Evolutionary conservation across 2,797 vertebrate genomes (phyloP), one percentile per base, ranked within the genome.

Genomic region (Myotis daubentonii): DNA sequence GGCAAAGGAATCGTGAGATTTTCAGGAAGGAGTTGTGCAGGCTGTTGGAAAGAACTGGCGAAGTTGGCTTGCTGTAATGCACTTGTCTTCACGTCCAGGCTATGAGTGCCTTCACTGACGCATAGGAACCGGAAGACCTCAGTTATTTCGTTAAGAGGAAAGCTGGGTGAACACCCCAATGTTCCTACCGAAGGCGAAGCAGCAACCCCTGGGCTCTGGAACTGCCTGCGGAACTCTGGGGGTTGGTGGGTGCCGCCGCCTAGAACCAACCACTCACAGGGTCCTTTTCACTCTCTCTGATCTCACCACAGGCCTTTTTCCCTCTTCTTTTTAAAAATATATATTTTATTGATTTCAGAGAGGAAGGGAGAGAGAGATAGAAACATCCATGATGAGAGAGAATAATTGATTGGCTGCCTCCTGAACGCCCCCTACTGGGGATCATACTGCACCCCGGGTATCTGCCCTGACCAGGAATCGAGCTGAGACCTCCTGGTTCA

Each of bases 231-330:
- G 28, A 87, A 30, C 41, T 76, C 51, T 16, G 47, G 16, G 23
- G 60, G 7, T 3, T 0, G 25, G 20, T 17, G 80, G 22, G 8
- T 33, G 23, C 5, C 6, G 10, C 1, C 0, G 0, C 23, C 76
- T 28, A 30, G 57, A 51, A 89, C 38, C 15, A 33, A 16, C 38
- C 30, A 28, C n/a, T 71, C 60, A 20, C 2, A 25, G 78, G 33
- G n/a, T 41, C 20, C 81, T 41, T 66, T 51, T 5, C 44, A 30
- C 22, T 51, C 36, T 62, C 66, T 8, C 25, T 38, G 47, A 33
- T 60, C 66, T 72, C 33, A 65, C 1, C 2, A 2, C 17, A 38
- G 28, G 11, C 4, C 49, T 79, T 38, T 5, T 4, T 23, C 30
- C 55, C 8, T 23, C 38, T 66, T 62, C 22, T 23, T 62, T 62